Percentiles rank a stretch among this genome's conserved stretches.
These are phyloP conservation scores for Chaitophorus viminalis DNA, from an alignment of 2,888 invertebrate species.

Conservation along the genomic window DNA sequence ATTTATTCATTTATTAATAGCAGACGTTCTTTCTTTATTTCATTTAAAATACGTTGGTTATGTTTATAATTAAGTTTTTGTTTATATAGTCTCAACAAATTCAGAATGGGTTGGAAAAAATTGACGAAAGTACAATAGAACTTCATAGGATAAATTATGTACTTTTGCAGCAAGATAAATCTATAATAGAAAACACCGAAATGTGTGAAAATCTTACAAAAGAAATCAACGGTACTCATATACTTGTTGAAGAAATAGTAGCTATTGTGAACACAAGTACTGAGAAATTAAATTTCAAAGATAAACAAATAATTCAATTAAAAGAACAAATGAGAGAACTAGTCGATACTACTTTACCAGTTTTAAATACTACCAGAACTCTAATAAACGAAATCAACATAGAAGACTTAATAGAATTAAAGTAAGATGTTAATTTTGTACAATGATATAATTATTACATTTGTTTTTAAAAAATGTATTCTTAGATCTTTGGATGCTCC, in stretches of 20 bases:
- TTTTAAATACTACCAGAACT: slow-evolving; percentile 27
- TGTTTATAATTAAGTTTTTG: not conserved
- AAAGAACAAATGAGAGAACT: slow-evolving; percentile 26
- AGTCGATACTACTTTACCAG: slow-evolving; percentile 12
- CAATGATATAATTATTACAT: not conserved
- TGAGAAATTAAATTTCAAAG: slow-evolving; percentile 18
- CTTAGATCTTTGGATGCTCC: slow-evolving; percentile 57
- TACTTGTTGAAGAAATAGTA: slow-evolving; percentile 35
- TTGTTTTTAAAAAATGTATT: not conserved
- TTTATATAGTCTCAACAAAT: slow-evolving; percentile 31
- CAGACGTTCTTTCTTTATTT: not conserved
- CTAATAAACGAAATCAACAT: slow-evolving; percentile 23
- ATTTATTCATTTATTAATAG: no score
- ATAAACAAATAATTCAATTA: slow-evolving; percentile 18
- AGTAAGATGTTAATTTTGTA: not conserved
- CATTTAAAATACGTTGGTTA: no score
- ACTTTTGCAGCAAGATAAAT: slow-evolving; percentile 17
- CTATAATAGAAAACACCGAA: slow-evolving; percentile 22
- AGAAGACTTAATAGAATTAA: slow-evolving; percentile 41
- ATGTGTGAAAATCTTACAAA: not conserved
- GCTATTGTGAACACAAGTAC: slow-evolving; percentile 7
- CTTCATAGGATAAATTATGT: slow-evolving; percentile 1
- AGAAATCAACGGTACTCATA: slow-evolving; percentile 30
- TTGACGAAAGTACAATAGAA: slow-evolving; percentile 31
- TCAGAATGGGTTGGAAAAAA: slow-evolving; percentile 34